phyloP scores from a whole-genome alignment of 2,888 invertebrate genomes.

The Rosalia funebris region DNA sequence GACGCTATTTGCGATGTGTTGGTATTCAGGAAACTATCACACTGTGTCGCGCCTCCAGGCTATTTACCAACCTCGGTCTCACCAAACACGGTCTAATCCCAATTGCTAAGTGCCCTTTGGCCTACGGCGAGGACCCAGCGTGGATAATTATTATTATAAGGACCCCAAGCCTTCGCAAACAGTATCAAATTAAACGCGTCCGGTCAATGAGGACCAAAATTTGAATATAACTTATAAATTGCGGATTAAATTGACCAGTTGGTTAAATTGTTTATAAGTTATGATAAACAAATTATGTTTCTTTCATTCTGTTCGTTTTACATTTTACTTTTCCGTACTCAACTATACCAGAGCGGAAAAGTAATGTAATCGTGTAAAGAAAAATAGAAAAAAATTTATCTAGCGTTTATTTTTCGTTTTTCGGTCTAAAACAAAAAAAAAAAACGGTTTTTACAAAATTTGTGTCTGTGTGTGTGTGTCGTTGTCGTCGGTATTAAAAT shows the following conservation, averaged over 20 bases:
- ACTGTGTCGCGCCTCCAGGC: slow-evolving; percentile 1
- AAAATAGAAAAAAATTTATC: too few species aligned
- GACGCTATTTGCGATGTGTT: not conserved
- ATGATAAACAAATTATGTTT: too few species aligned
- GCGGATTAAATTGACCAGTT: not conserved
- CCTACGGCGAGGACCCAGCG: slow-evolving; percentile 6
- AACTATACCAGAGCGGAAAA: too few species aligned
- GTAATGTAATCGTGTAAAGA: too few species aligned
- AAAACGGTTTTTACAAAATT: too few species aligned
- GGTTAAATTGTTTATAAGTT: too few species aligned
- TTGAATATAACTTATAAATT: not conserved
- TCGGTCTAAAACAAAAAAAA: too few species aligned
- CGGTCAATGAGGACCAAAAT: slow-evolving; percentile 10
- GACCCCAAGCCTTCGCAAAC: slow-evolving; percentile 9
- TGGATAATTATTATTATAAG: slow-evolving; percentile 18
- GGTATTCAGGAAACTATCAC: slow-evolving; percentile 2
- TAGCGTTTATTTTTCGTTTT: too few species aligned
- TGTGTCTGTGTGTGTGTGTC: too few species aligned
- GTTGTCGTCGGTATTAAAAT: too few species aligned
- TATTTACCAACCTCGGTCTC: slow-evolving; percentile 8
- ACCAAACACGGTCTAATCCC: slow-evolving; percentile 9
- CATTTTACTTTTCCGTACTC: too few species aligned
- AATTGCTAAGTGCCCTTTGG: slow-evolving; percentile 7
- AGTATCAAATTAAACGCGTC: slow-evolving; percentile 12
- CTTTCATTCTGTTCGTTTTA: too few species aligned